Conservation (phyloP, 1,140 invertebrate genomes). For the Zaprionus ornatus region DNA sequence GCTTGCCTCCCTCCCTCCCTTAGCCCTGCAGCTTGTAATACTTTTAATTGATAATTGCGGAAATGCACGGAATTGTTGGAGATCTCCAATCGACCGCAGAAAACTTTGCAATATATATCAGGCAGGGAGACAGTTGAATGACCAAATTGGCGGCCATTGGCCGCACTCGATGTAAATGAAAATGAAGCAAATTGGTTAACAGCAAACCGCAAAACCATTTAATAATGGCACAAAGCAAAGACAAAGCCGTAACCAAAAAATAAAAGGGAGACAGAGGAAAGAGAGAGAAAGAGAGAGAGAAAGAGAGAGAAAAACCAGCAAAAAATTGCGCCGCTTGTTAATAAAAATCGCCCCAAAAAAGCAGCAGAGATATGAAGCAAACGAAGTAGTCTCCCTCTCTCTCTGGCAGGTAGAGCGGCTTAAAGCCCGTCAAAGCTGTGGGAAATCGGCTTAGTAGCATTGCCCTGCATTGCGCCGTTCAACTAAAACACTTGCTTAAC, state of each 20-base stretch:
- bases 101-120: slow-evolving; percentile 70
- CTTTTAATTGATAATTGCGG: slow-evolving; percentile 81
- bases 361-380: background rate
- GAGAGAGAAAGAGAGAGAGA: no score
- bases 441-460: background rate
- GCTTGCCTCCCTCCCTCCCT: background rate
- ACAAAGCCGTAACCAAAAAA: background rate
- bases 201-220: slow-evolving; percentile 76
- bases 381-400: background rate
- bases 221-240: slow-evolving; percentile 55
- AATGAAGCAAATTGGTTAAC: slow-evolving; percentile 76
- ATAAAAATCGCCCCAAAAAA: background rate
- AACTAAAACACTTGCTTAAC: slow-evolving; percentile 19
- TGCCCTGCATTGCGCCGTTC: background rate
- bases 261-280: background rate
- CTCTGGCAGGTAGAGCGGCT: background rate
- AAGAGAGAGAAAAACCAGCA: background rate
- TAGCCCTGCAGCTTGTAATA: slow-evolving; percentile 44
- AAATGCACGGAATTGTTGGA: slow-evolving; percentile 64
- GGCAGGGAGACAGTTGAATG: slow-evolving; percentile 42
- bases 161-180: slow-evolving; percentile 41
- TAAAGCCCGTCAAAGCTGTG: background rate
- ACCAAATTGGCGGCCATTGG: slow-evolving; percentile 60
- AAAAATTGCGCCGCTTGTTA: slow-evolving; percentile 3
- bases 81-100: slow-evolving; percentile 59